Evolutionary conservation across 2,113 vertebrate species (phyloP).

Genomic region (Globicephala melas): DNA sequence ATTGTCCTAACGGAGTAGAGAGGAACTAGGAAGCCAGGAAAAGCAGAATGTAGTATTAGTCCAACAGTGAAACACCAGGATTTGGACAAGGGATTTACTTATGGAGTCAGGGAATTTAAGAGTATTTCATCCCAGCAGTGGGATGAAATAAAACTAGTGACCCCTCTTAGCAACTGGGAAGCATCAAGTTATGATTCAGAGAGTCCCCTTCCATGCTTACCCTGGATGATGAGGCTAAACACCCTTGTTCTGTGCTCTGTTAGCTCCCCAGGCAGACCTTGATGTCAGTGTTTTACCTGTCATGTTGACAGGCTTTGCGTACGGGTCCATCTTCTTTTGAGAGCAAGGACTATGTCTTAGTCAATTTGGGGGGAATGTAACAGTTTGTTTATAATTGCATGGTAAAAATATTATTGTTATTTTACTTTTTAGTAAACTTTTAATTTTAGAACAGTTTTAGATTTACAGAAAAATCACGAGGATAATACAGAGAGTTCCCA

Average conservation of each 20-base stretch:
- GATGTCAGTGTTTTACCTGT: neutral
- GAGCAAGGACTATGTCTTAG: neutral
- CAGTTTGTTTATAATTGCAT: neutral
- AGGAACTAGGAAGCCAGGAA: neutral
- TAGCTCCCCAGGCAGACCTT: neutral
- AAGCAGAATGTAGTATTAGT: neutral
- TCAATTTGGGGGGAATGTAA: neutral
- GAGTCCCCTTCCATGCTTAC: neutral
- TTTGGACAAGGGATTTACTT: neutral
- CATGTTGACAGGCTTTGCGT: neutral
- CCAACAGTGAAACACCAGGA: neutral
- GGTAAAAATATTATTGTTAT: neutral
- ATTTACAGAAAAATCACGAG: neutral
- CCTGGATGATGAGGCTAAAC: neutral
- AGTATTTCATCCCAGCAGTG: neutral
- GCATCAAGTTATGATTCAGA: neutral
- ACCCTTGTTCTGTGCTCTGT: neutral
- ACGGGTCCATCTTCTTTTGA: neutral
- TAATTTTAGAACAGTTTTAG: neutral
- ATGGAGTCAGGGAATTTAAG: constrained; percentile 3
- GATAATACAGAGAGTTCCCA: neutral
- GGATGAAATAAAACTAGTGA: neutral
- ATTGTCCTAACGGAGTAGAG: neutral
- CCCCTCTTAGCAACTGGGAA: neutral
- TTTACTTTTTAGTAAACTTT: constrained; percentile 13